Evolutionary conservation across 1,140 invertebrate genomes (phyloP).

Genomic region (Drosophila quadrilineata): DNA sequence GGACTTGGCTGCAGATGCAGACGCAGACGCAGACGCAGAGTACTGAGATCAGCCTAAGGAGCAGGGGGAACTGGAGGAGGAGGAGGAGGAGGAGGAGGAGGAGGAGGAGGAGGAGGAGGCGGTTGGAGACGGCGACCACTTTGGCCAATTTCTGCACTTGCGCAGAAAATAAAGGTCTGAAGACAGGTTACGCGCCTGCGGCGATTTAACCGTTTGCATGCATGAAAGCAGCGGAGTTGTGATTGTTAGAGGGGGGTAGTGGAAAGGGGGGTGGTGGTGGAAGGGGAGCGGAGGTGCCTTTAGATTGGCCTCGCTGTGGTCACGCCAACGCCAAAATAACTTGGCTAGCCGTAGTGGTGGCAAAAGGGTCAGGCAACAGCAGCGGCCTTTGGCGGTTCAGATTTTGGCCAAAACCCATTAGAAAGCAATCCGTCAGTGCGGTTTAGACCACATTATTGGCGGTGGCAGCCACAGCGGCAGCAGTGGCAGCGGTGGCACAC

Average conservation of each 20-base stretch:
- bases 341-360: neutral
- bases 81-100: no score
- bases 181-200: conserved; percentile 78
- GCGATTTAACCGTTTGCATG: conserved; percentile 74
- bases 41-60: conserved; percentile 12
- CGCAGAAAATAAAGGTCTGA: conserved; percentile 77
- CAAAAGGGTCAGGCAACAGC: conserved; percentile 60
- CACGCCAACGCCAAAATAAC: conserved; percentile 60
- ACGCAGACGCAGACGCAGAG: no score
- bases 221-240: conserved; percentile 30
- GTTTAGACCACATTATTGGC: conserved; percentile 50
- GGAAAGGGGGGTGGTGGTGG: no score
- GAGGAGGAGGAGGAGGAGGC: no score
- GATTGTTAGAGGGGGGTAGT: no score
- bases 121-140: conserved; percentile 6
- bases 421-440: conserved; percentile 75
- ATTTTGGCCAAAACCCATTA: conserved; percentile 69
- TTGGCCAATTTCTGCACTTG: conserved; percentile 79
- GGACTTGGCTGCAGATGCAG: conserved; percentile 23
- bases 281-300: no score
- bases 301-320: conserved; percentile 49
- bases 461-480: conserved; percentile 18
- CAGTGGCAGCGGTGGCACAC: conserved; percentile 29
- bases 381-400: conserved; percentile 52
- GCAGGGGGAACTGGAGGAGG: no score